Evolutionary conservation across 1,140 invertebrate genomes (phyloP).

Genomic region (Anoplophora glabripennis): DNA sequence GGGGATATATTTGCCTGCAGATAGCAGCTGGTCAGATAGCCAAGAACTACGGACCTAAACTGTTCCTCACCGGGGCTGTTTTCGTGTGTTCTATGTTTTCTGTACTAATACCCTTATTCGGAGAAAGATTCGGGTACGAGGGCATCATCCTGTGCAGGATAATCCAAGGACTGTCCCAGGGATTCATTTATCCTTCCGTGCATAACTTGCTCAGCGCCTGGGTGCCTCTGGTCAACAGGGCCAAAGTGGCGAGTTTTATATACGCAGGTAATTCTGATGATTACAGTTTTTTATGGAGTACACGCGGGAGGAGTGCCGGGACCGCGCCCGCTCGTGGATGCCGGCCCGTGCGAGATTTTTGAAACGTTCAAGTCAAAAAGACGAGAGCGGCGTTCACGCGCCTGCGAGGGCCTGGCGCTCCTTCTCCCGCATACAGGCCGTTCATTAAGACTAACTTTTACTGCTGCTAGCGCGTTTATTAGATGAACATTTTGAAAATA

Average conservation of each 20-base stretch:
- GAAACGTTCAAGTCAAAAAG: too few relatives aligned
- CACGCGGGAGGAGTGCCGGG: too few relatives aligned
- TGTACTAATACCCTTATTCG: slow-evolving; percentile 49
- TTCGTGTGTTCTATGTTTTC: slow-evolving; percentile 53
- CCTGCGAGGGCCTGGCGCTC: too few relatives aligned
- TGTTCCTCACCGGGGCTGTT: slow-evolving; percentile 59
- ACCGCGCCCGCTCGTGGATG: too few relatives aligned
- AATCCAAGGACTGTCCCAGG: slow-evolving; percentile 73
- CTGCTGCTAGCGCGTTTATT: too few relatives aligned
- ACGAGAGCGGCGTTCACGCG: too few relatives aligned
- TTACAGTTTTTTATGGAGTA: not conserved
- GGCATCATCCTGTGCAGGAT: slow-evolving; percentile 62
- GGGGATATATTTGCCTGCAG: slow-evolving; percentile 55
- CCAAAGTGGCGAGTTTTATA: slow-evolving; percentile 19
- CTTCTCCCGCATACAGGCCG: too few relatives aligned
- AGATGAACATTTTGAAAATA: too few relatives aligned
- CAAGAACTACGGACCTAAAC: slow-evolving; percentile 61
- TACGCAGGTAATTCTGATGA: slow-evolving; percentile 16
- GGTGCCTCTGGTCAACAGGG: slow-evolving; percentile 51
- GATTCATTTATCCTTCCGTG: slow-evolving; percentile 73
- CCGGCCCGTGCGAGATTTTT: too few relatives aligned
- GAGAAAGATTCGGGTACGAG: slow-evolving; percentile 54
- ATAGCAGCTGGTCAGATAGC: slow-evolving; percentile 68
- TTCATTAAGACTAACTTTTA: too few relatives aligned
- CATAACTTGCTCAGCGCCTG: slow-evolving; percentile 79